Evolutionary conservation across 2,888 invertebrate genomes (phyloP).

Genomic region (Gnatocerus cornutus): DNA sequence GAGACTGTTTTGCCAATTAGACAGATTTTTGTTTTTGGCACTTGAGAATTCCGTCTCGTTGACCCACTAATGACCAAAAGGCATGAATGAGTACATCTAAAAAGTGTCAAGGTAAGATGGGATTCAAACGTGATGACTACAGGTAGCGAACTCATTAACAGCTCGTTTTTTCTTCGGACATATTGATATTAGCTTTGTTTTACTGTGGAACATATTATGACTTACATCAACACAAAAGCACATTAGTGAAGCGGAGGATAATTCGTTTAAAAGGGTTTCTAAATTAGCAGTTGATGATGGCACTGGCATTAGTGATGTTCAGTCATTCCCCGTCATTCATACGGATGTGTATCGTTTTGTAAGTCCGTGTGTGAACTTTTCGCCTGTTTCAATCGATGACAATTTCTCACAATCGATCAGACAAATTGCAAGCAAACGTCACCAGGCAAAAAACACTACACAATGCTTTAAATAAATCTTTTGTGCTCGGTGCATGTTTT

Average conservation of each 20-base stretch:
- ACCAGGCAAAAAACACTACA: conserved; percentile 60
- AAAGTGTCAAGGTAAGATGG: conserved; percentile 26
- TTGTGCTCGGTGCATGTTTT: conserved; percentile 66
- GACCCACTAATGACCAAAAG: conserved; percentile 2
- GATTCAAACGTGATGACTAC: conserved; percentile 48
- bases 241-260: conserved; percentile 70
- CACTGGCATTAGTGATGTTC: conserved; percentile 68
- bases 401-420: conserved; percentile 68
- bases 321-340: conserved; percentile 68
- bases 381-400: conserved; percentile 38
- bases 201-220: conserved; percentile 58
- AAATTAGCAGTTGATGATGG: conserved; percentile 72
- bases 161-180: conserved; percentile 52
- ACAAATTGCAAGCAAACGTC: conserved; percentile 63
- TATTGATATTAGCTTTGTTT: conserved; percentile 58
- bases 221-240: conserved; percentile 68
- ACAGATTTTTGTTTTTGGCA: no score
- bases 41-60: no score
- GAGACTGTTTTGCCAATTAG: no score
- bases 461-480: conserved; percentile 68
- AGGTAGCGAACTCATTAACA: conserved; percentile 54
- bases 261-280: conserved; percentile 71
- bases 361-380: conserved; percentile 23
- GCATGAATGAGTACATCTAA: not conserved
- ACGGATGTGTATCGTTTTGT: conserved; percentile 56